Evolutionary conservation across 1,140 invertebrate genomes (phyloP), one percentile per base, ranked within the genome.

Genomic region (Drosophila lacertosa): DNA sequence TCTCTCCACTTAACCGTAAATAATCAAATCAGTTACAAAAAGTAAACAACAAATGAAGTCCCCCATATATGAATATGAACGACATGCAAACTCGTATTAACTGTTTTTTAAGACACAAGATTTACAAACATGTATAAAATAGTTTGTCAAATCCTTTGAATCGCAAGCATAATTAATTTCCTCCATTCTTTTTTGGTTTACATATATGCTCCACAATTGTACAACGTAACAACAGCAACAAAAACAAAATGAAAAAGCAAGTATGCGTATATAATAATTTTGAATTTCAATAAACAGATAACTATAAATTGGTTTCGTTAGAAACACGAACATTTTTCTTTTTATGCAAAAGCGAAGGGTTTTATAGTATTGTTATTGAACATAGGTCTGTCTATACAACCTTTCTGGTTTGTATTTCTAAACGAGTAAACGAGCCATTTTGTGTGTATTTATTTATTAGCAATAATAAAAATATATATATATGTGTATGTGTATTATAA

Each of bases 391-490:
- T n/a, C n/a, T n/a, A n/a, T n/a, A n/a, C n/a, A 54, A 3, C 7
- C 22, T n/a, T 2, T 1, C 4, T 2, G 13, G 9, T 3, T 58
- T 11, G 4, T 20, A 59, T 39, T 40, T 26, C 51, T 6, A 26
- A 6, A 5, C 20, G 7, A 9, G 10, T 20, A 47, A 39, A 16
- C n/a, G 16, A 24, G 6, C 6, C n/a, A 7, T 1, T 55, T 32
- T 68, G 5, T 48, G 33, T 62, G 45, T 62, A 69, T 81, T 59
- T 60, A 59, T 84, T 84, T 84, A 76, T 84, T 82, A 67, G 53
- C 53, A 59, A 74, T 76, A 77, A 66, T 81, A 84, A 86, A 86
- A 86, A 86, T 83, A 79, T 75, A 83, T 73, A 37, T 66, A 33
- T 78, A 45, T 81, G 45, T 80, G 39, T 75, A 39, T 65, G 55